Evolutionary conservation across 2,888 invertebrate genomes (phyloP).

Genomic region (Ophioninae sp.): DNA sequence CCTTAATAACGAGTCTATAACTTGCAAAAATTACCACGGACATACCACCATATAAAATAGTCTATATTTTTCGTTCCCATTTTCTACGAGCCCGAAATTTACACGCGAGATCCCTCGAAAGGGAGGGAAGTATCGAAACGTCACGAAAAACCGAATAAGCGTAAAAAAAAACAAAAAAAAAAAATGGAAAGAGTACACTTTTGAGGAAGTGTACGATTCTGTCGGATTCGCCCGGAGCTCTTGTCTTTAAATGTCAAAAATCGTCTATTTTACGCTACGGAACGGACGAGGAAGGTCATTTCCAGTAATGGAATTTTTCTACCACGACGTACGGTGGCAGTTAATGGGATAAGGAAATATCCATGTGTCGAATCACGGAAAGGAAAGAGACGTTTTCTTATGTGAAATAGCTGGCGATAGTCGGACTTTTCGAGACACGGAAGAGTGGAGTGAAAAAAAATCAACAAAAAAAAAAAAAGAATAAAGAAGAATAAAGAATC

Average conservation of each 20-base stretch:
- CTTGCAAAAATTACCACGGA: constrained; percentile 22
- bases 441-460: constrained; percentile 29
- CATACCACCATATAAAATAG: constrained; percentile 36
- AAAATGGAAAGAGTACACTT: background rate
- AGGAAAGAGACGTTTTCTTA: constrained; percentile 41
- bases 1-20: constrained; percentile 8
- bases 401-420: constrained; percentile 61
- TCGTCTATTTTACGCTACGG: constrained; percentile 46
- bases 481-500: constrained; percentile 26
- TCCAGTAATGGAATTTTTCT: constrained; percentile 24
- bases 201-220: constrained; percentile 25
- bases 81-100: constrained; percentile 15
- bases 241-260: constrained; percentile 38
- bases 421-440: constrained; percentile 63
- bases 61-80: constrained; percentile 39
- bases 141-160: background rate
- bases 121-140: constrained; percentile 1
- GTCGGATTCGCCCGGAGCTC: constrained; percentile 29
- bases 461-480: background rate
- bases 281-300: constrained; percentile 16
- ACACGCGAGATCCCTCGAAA: background rate
- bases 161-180: background rate
- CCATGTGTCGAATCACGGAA: constrained; percentile 5
- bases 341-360: constrained; percentile 54
- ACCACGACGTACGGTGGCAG: constrained; percentile 51